Base-by-base conservation (phyloP, 1,140 invertebrate genomes). In the Arctopsyche grandis region DNA sequence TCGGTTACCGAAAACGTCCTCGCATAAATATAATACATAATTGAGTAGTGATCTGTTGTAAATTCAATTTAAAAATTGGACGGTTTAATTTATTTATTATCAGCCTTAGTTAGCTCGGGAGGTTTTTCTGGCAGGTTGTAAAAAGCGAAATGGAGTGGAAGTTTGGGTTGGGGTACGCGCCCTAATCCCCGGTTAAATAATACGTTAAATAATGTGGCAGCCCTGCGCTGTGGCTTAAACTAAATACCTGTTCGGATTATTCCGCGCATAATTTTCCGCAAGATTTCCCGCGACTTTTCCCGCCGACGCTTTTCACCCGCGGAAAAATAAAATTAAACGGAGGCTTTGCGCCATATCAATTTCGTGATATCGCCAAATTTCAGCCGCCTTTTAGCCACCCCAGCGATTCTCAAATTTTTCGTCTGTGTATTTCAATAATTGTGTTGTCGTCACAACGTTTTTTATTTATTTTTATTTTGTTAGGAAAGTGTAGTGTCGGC, bases 181-280 rank as follows among this genome's bases (percentile, higher is more conserved):
- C 56, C 21, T 60, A 60, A 60, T 60, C 56, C 56, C 21, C 56
- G 9, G 56, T 60, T 60, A 60, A 60, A 60, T 60, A 60, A 60
- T 60, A 60, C 56, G 56, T 60, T 60, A 60, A 60, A 60, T 60
- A 60, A 60, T 60, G 56, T 60, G 56, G 56, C 56, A 60, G 56
- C 21, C 56, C n/a, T 21, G 21, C 56, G 56, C 1, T 19, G 48
- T n/a, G 56, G 56, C 56, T 60, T 60, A 19, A 60, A 60, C 56
- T 19, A 60, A 60, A 60, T 60, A 60, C 56, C 56, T 60, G 56
- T 38, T 69, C 46, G 66, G 76, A 78, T 78, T 81, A 78, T 81
- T 70, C 58, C 73, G 70, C 66, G 66, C 73, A 81, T 81, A 81
- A 81, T 81, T 81, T 81, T 81, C 80, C 80, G 78, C 77, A 52